Base-by-base conservation (phyloP, 2,797 vertebrate genomes). In the Todus mexicanus region DNA sequence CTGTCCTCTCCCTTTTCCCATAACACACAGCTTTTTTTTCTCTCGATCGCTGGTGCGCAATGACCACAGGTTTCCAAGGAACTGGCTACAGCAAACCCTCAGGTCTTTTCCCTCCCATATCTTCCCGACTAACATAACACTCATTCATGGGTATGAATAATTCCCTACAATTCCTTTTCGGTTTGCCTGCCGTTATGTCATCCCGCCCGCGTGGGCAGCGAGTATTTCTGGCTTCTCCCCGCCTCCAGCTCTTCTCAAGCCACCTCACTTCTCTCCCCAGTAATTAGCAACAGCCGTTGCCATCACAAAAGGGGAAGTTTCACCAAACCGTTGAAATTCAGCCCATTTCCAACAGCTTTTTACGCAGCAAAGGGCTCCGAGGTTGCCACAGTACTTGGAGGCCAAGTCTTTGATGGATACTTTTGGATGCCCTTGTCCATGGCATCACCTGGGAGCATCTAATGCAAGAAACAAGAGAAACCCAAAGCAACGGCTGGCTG, bases 71-170 rank as follows among this genome's bases (percentile, higher is more conserved):
- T 92, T 95, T 94, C 84, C 94, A 82, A 26, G 22, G 63, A 79
- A 9, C 23, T 6, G 42, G 22, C 50, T 71, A 45, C 53, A 88
- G 50, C 47, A 87, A 87, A 59, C 15, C 43, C 38, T 77, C 60
- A 69, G 57, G 51, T 77, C 40, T 26, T 77, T 54, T 9, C 22
- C 20, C n/a, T 33, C 56, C 64, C 5, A 0, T 53, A 60, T 80
- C 76, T 80, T 80, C 59, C 63, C 5, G 2, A 68, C 48, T 57
- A 74, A 84, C 63, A 60, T 53, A 83, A 53, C 45, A 10, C 48
- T 66, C 76, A 84, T 92, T 90, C 84, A 89, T 10, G 42, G 38
- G 29, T 61, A 89, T 88, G 84, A 96, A 90, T 95, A 89, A 91
- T 92, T 83, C 88, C 64, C 37, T 91, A 4, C 57, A 87, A 92